Conservation (phyloP, 2,888 invertebrate species). For the Drosophila meridiana region DNA sequence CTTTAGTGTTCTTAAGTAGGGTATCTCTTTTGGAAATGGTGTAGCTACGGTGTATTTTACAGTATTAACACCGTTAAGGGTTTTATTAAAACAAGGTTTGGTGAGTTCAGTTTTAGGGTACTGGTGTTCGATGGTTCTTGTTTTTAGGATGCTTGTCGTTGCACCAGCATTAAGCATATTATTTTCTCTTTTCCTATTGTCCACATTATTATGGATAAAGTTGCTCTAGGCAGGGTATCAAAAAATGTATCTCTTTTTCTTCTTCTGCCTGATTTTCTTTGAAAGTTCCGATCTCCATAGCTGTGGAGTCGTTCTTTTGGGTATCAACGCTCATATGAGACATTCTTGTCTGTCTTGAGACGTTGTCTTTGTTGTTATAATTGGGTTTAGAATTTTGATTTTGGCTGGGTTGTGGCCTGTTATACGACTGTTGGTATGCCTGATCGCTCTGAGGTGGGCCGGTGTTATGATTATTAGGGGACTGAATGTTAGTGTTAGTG, state of each 20-base stretch:
- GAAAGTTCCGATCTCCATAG: neutral
- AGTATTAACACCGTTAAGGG: neutral
- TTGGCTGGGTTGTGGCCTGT: neutral
- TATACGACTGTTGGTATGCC: neutral
- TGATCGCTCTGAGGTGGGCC: neutral
- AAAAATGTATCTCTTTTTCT: neutral
- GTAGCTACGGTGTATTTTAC: neutral
- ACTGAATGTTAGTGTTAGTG: neutral
- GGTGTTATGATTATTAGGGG: neutral
- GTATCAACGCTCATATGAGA: too few species aligned
- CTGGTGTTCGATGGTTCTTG: neutral
- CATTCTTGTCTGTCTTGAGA: neutral
- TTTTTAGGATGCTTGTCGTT: neutral
- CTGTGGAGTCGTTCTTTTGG: neutral
- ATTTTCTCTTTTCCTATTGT: neutral
- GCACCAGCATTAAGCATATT: neutral
- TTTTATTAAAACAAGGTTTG: neutral
- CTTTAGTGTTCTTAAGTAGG: neutral
- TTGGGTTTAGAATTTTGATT: neutral
- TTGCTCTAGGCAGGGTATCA: conserved; percentile 1
- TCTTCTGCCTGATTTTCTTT: neutral
- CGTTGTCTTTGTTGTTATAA: neutral
- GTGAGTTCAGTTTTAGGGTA: neutral
- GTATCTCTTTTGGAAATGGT: neutral
- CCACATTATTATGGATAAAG: neutral